A percentile compares a stretch with the other conserved stretches of the same genome.
phyloP scores from a whole-genome alignment of 2,797 vertebrate species.

The Galaxias olidus region DNA sequence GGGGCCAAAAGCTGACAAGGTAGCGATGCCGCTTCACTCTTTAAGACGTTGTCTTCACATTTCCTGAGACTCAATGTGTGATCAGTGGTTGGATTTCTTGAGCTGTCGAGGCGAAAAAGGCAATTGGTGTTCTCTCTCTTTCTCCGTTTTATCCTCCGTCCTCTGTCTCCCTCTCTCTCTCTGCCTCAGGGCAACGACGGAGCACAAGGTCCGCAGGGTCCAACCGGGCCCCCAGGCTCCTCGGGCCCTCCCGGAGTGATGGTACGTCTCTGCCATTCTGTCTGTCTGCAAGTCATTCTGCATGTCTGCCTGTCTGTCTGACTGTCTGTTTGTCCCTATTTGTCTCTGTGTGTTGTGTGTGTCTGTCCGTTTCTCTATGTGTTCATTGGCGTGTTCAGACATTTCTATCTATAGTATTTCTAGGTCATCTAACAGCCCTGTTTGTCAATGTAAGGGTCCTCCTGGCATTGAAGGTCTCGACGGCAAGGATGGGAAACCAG shows the following conservation, averaged over 20 bases:
- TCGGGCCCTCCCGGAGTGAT: conserved; percentile 86
- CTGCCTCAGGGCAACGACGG: conserved; percentile 82
- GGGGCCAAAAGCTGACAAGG: conserved; percentile 88
- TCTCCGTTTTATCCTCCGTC: not conserved
- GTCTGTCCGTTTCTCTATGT: conserved; percentile 5
- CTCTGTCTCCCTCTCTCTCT: not conserved
- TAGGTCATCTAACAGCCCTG: not conserved
- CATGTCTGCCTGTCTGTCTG: not conserved
- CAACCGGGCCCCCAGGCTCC: conserved; percentile 82
- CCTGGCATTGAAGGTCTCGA: conserved; percentile 90
- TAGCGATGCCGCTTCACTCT: conserved; percentile 49
- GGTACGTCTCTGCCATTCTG: conserved; percentile 57
- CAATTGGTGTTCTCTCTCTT: not conserved
- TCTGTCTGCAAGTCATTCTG: conserved; percentile 1
- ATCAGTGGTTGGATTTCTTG: not conserved
- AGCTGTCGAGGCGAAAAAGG: not conserved
- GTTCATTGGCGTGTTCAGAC: conserved; percentile 7
- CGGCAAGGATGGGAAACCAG: conserved; percentile 92
- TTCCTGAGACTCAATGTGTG: not conserved
- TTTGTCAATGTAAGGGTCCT: conserved; percentile 77
- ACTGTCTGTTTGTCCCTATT: not conserved
- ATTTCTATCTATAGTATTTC: not conserved
- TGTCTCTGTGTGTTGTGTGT: too few species aligned
- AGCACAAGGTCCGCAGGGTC: conserved; percentile 79
- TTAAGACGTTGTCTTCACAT: not conserved